Evolutionary conservation across 2,113 vertebrate genomes (phyloP).

Genomic region (Corapipo altera): DNA sequence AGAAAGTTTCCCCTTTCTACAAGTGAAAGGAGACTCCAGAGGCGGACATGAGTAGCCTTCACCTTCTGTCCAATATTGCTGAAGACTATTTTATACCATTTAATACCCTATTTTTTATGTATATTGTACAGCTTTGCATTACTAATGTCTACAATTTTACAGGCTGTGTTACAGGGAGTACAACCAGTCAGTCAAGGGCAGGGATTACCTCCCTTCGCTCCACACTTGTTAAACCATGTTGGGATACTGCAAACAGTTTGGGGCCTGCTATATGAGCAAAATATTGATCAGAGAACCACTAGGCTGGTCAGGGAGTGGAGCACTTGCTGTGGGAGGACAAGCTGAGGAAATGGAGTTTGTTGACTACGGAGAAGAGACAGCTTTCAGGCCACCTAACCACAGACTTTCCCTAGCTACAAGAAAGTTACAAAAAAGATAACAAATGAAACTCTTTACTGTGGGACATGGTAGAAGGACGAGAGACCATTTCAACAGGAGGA

Average conservation of each 20-base stretch:
- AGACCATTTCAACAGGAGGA: not conserved
- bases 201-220: not conserved
- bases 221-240: accelerated
- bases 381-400: accelerated
- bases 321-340: not conserved
- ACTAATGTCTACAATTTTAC: accelerated
- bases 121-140: not conserved
- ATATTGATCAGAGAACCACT: not conserved
- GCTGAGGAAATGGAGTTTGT: not conserved
- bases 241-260: not conserved
- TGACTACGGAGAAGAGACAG: not conserved
- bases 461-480: accelerated
- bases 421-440: not conserved
- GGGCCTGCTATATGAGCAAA: not conserved
- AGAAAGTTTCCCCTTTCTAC: not conserved
- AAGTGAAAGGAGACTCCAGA: not conserved
- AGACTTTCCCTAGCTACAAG: not conserved
- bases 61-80: not conserved
- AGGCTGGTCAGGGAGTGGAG: not conserved
- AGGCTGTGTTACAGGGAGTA: accelerated
- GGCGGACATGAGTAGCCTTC: not conserved
- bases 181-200: accelerated
- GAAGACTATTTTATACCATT: not conserved
- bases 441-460: accelerated
- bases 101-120: not conserved